These are phyloP conservation scores for Rhadina sibilatrix DNA, from an alignment of 2,113 vertebrate species.

Conservation along the genomic window DNA sequence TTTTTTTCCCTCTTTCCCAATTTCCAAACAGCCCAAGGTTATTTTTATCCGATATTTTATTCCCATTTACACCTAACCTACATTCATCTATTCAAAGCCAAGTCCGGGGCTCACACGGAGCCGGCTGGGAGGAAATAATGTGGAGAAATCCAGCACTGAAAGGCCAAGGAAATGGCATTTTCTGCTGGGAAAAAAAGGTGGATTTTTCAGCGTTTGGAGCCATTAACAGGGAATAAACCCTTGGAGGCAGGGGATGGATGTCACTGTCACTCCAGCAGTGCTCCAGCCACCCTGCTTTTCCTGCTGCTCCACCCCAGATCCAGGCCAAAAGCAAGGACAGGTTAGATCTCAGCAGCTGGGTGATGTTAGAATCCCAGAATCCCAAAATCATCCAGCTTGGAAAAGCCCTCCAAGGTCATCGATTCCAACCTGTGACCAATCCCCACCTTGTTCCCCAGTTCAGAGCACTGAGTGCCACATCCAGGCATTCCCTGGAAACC, in stretches of 20 bases:
- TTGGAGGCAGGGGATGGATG: background rate
- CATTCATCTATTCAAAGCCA: background rate
- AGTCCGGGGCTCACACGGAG: background rate
- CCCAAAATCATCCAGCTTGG: background rate
- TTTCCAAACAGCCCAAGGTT: background rate
- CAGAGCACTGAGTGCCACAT: background rate
- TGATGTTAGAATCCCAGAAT: background rate
- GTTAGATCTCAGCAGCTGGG: background rate
- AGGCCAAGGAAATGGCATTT: background rate
- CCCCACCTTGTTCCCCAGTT: background rate
- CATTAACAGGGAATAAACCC: background rate
- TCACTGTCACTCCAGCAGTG: background rate
- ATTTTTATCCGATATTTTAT: background rate
- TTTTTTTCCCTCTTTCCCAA: background rate
- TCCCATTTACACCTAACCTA: slow-evolving; percentile 7
- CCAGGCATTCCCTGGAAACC: background rate
- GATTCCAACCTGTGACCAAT: background rate
- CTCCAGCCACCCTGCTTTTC: background rate
- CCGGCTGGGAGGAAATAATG: background rate
- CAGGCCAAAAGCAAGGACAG: background rate
- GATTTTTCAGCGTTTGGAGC: background rate
- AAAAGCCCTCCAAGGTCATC: background rate
- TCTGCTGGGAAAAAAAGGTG: background rate
- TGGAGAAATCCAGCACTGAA: background rate
- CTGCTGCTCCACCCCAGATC: background rate